A percentile compares a stretch with the other conserved stretches of the same genome.
phyloP scores from a whole-genome alignment of 2,797 vertebrate species.

The Aulostomus chinensis region DNA sequence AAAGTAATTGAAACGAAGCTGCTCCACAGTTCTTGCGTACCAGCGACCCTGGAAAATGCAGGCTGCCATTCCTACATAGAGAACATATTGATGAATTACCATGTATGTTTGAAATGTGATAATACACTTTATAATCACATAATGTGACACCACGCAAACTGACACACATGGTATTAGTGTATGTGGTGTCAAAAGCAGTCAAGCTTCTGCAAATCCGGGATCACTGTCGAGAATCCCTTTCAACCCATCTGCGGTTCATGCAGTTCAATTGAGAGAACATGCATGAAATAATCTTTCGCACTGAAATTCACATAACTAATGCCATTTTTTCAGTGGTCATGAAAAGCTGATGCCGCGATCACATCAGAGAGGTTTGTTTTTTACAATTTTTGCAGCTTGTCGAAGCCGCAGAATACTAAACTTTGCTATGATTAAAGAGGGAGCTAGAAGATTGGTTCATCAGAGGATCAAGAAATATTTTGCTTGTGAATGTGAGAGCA shows the following conservation, averaged over 20 bases:
- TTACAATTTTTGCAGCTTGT: constrained; percentile 1
- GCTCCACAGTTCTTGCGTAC: too few species aligned
- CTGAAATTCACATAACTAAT: not conserved
- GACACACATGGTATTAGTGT: constrained; percentile 1
- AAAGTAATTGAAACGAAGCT: too few species aligned
- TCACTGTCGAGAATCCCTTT: not conserved
- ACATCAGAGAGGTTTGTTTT: not conserved
- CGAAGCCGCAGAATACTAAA: constrained; percentile 1
- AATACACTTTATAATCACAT: too few species aligned
- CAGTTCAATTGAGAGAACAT: not conserved
- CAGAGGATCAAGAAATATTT: not conserved
- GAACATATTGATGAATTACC: too few species aligned
- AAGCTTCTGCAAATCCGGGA: not conserved
- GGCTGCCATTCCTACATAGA: too few species aligned
- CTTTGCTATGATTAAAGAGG: not conserved
- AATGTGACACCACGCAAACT: constrained; percentile 4
- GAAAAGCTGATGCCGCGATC: not conserved
- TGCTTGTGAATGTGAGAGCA: not conserved
- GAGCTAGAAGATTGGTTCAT: not conserved
- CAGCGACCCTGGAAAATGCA: too few species aligned
- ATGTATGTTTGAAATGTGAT: too few species aligned
- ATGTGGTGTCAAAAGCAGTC: constrained; percentile 1
- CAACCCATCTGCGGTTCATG: not conserved
- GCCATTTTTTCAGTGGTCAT: not conserved
- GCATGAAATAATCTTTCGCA: not conserved